Conservation (phyloP, 2,113 vertebrate species). For the Oryzias woworae region DNA sequence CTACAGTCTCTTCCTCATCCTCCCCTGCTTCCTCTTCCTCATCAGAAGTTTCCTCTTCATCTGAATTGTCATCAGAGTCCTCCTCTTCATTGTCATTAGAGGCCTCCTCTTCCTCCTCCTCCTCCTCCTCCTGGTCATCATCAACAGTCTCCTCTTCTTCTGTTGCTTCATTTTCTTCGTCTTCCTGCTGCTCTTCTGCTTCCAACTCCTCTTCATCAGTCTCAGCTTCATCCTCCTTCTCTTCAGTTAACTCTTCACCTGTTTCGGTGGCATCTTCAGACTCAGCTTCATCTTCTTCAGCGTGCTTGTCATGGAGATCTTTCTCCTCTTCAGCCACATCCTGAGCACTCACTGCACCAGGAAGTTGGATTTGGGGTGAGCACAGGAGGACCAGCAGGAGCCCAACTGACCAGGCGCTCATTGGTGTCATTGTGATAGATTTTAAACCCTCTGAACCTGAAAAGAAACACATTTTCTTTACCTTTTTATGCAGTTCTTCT, state of each 20-base stretch:
- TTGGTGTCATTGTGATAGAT: slow-evolving; percentile 52
- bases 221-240: not conserved
- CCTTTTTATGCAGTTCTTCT: not conserved
- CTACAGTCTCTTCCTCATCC: not conserved
- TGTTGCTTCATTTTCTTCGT: not conserved
- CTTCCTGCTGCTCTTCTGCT: not conserved
- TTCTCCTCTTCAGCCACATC: slow-evolving; percentile 30
- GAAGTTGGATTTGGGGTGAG: slow-evolving; percentile 37
- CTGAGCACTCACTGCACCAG: slow-evolving; percentile 29
- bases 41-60: not conserved
- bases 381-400: slow-evolving; percentile 65
- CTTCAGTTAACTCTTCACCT: not conserved
- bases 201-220: not conserved
- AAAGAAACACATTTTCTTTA: not conserved
- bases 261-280: not conserved
- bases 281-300: slow-evolving; percentile 10
- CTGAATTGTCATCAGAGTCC: not conserved
- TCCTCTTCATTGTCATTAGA: not conserved
- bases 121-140: slow-evolving; percentile 10
- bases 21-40: not conserved
- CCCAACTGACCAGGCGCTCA: slow-evolving; percentile 44
- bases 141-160: not conserved
- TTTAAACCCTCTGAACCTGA: not conserved
- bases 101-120: not conserved
- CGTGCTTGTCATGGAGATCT: slow-evolving; percentile 6